Evolutionary conservation across 2,113 vertebrate genomes (phyloP).

Genomic region (Tyto alba): DNA sequence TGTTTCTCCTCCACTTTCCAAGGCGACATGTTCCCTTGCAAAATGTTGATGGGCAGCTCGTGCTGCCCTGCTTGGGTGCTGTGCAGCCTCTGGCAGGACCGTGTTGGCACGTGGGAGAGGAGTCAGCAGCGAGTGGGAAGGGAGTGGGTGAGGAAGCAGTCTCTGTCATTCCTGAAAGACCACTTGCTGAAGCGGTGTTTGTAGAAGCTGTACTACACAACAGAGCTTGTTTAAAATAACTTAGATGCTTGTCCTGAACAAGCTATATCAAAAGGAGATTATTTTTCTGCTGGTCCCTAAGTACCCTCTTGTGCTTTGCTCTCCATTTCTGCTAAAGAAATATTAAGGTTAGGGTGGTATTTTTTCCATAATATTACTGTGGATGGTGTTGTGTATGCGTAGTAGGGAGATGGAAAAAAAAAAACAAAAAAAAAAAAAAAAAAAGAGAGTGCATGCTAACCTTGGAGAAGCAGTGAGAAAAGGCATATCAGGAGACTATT

Average conservation of each 20-base stretch:
- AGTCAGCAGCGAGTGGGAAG: not conserved
- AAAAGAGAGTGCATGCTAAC: not conserved
- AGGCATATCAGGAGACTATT: not conserved
- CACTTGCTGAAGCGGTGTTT: not conserved
- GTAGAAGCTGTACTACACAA: not conserved
- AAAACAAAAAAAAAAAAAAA: not conserved
- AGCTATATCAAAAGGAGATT: not conserved
- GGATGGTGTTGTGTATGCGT: not conserved
- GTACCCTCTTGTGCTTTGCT: not conserved
- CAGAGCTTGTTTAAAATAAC: not conserved
- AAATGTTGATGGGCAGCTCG: not conserved
- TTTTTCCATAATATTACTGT: not conserved
- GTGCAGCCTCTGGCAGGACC: not conserved
- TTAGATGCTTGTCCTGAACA: not conserved
- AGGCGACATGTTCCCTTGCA: rapidly evolving
- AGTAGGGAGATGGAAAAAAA: not conserved
- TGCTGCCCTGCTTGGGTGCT: not conserved
- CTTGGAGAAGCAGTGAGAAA: not conserved
- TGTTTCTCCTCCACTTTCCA: not conserved
- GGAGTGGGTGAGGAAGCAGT: not conserved
- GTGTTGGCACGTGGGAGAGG: not conserved
- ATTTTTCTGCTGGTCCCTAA: not conserved
- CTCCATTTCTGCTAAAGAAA: not conserved
- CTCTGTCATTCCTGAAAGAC: not conserved
- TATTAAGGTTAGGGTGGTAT: not conserved